Evolutionary conservation across 1,140 invertebrate species (phyloP).

Genomic region (Drosophila tsacasi): DNA sequence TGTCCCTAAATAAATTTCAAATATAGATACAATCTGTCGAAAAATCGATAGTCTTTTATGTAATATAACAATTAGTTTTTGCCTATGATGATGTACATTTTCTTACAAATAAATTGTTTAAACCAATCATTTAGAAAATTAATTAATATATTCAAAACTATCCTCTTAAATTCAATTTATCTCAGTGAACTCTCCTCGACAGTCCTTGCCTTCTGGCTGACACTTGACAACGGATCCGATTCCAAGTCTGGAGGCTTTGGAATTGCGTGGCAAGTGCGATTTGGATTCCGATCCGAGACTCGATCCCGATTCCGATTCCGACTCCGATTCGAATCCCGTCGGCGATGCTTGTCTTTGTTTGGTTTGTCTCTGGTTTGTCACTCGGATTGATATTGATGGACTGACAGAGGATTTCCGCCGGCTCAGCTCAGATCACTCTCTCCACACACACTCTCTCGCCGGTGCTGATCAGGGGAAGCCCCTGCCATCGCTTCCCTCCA

Average conservation of each 20-base stretch:
- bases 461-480: constrained; percentile 20
- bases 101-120: too few relatives aligned
- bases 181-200: constrained; percentile 20
- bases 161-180: constrained; percentile 8
- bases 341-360: constrained; percentile 49
- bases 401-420: constrained; percentile 78
- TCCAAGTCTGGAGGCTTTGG: constrained; percentile 44
- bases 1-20: too few relatives aligned
- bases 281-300: constrained; percentile 26
- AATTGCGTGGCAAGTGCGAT: constrained; percentile 80
- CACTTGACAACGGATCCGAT: constrained; percentile 59
- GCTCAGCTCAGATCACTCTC: constrained; percentile 55
- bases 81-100: too few relatives aligned
- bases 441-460: constrained; percentile 1
- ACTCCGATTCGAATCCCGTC: constrained; percentile 18
- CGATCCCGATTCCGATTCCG: constrained; percentile 24
- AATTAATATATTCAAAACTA: neutral
- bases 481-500: neutral
- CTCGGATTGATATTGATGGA: constrained; percentile 70
- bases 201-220: constrained; percentile 66
- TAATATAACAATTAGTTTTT: too few relatives aligned
- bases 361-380: constrained; percentile 54
- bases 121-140: neutral
- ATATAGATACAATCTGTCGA: too few relatives aligned
- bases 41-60: too few relatives aligned